A percentile compares a stretch with the other conserved stretches of the same genome.
phyloP scores from a whole-genome alignment of 2,113 vertebrate genomes.

The Shinisaurus crocodilurus region DNA sequence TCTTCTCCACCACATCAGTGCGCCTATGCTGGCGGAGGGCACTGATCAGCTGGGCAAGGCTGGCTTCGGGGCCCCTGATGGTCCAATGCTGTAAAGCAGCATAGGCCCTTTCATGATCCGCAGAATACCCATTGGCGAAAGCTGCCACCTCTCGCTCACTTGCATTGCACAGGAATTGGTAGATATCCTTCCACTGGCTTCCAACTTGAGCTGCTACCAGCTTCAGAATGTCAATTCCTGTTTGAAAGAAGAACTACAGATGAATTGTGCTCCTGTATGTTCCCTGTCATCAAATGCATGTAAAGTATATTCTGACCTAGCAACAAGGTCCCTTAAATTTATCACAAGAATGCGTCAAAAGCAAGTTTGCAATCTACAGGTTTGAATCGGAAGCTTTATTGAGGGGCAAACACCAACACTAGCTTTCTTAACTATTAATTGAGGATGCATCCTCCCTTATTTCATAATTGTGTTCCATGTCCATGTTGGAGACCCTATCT shows the following conservation, averaged over 20 bases:
- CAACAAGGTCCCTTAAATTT: neutral
- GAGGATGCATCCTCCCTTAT: neutral
- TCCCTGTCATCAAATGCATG: neutral
- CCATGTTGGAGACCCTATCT: too few relatives aligned
- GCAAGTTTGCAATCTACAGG: neutral
- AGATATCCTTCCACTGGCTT: conserved; percentile 95
- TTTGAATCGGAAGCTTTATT: neutral
- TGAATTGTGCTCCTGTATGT: conserved; percentile 7
- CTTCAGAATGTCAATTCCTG: conserved; percentile 95
- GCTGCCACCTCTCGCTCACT: conserved; percentile 92
- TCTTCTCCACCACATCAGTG: conserved; percentile 96
- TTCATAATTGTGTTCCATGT: neutral
- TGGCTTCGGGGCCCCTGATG: conserved; percentile 91
- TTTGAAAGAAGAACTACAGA: conserved; percentile 19
- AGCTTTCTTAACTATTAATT: too few relatives aligned
- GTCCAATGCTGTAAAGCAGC: conserved; percentile 97
- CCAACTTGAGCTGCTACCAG: conserved; percentile 93
- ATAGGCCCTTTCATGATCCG: conserved; percentile 91
- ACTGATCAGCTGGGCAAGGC: conserved; percentile 94
- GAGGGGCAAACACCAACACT: neutral
- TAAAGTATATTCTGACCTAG: neutral
- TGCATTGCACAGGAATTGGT: conserved; percentile 91
- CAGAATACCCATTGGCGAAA: conserved; percentile 89
- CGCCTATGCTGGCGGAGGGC: conserved; percentile 91
- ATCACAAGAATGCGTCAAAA: neutral